Evolutionary conservation across 1,140 invertebrate species (phyloP).

Genomic region (Sitobion miscanthi): DNA sequence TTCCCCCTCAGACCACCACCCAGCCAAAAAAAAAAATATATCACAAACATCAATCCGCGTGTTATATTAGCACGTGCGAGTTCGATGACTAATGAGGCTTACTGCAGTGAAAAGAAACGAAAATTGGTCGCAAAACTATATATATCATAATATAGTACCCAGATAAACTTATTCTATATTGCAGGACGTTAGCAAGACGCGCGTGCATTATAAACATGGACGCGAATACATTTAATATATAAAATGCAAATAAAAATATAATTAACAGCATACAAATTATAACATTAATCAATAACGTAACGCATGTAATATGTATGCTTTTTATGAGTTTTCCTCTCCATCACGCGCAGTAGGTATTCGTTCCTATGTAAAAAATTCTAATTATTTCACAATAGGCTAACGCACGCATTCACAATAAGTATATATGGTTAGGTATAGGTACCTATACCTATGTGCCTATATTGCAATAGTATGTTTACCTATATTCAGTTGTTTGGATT

Average conservation of each 20-base stretch:
- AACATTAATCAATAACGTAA: neutral
- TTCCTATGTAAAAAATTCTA: neutral
- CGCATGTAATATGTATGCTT: neutral
- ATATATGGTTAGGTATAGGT: neutral
- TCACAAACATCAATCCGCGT: neutral
- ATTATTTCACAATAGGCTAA: neutral
- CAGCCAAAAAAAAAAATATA: neutral
- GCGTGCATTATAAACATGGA: neutral
- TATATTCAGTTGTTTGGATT: neutral
- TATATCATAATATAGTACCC: too few relatives aligned
- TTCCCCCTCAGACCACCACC: neutral
- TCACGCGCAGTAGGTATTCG: too few relatives aligned
- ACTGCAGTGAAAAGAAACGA: neutral
- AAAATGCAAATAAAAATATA: neutral
- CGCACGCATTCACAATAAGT: neutral
- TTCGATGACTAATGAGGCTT: neutral
- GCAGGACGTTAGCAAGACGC: neutral
- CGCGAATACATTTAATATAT: neutral
- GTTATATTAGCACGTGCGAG: too few relatives aligned
- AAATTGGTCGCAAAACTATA: neutral
- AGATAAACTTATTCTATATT: neutral
- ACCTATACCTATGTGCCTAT: neutral
- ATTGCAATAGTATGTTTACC: neutral
- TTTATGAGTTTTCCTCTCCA: neutral
- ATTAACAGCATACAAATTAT: too few relatives aligned